Percentiles rank a stretch among this genome's conserved stretches.
Conservation (phyloP, 2,888 invertebrate genomes). For the Nomada flava region DNA sequence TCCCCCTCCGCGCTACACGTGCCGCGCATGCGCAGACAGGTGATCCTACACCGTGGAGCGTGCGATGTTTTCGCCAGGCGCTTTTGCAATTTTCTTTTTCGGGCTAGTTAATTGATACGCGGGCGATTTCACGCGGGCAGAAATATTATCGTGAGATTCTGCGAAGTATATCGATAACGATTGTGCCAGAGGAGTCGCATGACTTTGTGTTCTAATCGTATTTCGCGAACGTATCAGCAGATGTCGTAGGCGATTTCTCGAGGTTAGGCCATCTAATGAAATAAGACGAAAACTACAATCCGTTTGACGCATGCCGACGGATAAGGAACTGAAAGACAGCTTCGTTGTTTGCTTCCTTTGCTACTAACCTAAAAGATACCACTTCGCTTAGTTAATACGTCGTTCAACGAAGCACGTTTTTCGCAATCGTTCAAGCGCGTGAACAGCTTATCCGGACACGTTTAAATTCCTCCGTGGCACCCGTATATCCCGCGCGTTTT, state of each 20-base stretch:
- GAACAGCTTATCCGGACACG: background rate
- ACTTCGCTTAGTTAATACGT: too few relatives aligned
- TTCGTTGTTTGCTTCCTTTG: conserved; percentile 19
- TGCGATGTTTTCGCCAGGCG: background rate
- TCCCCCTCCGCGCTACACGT: background rate
- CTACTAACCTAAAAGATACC: background rate
- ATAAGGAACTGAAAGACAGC: conserved; percentile 10
- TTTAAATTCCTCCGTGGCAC: conserved; percentile 5
- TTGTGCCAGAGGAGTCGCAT: background rate
- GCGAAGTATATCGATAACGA: background rate
- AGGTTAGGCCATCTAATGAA: conserved; percentile 18
- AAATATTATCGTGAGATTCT: conserved; percentile 22
- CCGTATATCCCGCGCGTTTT: conserved; percentile 12
- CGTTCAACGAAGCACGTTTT: background rate
- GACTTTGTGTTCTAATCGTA: conserved; percentile 11
- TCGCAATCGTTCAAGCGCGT: background rate
- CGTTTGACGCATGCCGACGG: conserved; percentile 26
- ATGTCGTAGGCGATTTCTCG: conserved; percentile 30
- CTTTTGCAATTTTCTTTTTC: background rate
- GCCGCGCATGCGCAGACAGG: conserved; percentile 9
- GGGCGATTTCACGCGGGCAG: background rate
- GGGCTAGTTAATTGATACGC: background rate
- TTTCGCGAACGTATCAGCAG: conserved; percentile 22
- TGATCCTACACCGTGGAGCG: background rate
- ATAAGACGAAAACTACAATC: conserved; percentile 23